Conservation (phyloP, 2,797 vertebrate species). For the Smutsia temminckii region DNA sequence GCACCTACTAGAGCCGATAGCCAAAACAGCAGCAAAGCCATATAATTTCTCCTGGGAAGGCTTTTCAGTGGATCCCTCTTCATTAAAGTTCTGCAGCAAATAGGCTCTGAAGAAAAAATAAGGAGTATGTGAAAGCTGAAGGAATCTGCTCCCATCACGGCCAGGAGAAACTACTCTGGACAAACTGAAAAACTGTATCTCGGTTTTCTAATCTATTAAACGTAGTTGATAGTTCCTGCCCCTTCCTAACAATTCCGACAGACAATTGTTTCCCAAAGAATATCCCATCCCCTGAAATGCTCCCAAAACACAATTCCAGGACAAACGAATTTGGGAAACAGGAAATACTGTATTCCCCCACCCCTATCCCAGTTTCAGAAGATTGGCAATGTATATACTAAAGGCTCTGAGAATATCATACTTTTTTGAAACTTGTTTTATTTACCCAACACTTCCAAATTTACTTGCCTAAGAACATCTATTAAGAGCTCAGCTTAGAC, state of each 20-base stretch:
- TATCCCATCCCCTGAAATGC: background rate
- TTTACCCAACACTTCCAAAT: background rate
- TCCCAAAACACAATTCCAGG: conserved; percentile 7
- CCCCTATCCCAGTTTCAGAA: background rate
- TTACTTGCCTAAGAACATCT: background rate
- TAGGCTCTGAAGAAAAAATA: conserved; percentile 88
- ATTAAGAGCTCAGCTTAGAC: background rate
- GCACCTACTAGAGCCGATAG: conserved; percentile 94
- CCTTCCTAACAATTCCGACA: background rate
- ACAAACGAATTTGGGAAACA: background rate
- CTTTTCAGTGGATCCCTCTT: conserved; percentile 91
- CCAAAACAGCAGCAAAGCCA: conserved; percentile 95
- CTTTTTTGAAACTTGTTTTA: background rate
- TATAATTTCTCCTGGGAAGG: conserved; percentile 92
- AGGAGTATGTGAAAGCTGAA: background rate
- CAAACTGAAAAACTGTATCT: background rate
- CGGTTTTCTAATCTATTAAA: background rate
- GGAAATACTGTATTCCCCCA: background rate
- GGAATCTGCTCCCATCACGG: background rate
- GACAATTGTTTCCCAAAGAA: background rate
- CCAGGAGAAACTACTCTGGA: background rate
- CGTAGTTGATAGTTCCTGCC: background rate
- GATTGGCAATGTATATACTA: background rate
- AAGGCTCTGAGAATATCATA: background rate
- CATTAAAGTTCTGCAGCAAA: conserved; percentile 93